Evolutionary conservation across 2,113 vertebrate species (phyloP).

Genomic region (Gallinago media): DNA sequence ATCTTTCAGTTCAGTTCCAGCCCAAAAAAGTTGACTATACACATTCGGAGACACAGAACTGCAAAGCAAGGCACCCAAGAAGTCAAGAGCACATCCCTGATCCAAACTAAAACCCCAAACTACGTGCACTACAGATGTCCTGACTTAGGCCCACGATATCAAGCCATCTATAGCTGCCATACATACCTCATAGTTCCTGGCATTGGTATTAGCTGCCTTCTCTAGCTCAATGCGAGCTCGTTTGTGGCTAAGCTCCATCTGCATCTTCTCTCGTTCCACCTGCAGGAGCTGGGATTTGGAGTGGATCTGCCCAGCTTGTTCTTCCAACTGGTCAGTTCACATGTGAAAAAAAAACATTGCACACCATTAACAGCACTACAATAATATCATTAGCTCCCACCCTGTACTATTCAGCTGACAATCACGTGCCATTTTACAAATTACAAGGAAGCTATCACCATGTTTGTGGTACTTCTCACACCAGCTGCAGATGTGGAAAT

Average conservation of each 20-base stretch:
- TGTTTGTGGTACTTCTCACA: background rate
- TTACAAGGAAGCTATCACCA: background rate
- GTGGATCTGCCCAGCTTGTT: slow-evolving; percentile 87
- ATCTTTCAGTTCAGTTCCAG: background rate
- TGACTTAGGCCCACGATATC: fast-evolving
- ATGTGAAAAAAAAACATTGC: background rate
- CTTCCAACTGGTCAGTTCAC: slow-evolving; percentile 80
- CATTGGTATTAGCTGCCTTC: slow-evolving; percentile 84
- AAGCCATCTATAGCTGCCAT: fast-evolving
- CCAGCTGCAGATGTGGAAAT: background rate
- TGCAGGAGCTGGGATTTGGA: slow-evolving; percentile 87
- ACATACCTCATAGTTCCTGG: slow-evolving; percentile 89
- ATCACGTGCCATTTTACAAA: background rate
- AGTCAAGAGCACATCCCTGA: background rate
- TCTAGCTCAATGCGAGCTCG: slow-evolving; percentile 93
- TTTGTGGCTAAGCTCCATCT: slow-evolving; percentile 97
- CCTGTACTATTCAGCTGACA: background rate
- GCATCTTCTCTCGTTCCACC: slow-evolving; percentile 93
- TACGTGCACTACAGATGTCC: fast-evolving
- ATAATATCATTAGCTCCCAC: fast-evolving
- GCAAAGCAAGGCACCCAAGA: background rate
- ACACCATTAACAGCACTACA: background rate
- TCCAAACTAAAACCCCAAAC: background rate
- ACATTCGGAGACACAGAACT: background rate
- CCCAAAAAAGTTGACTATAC: background rate